Conservation (phyloP, 2,888 invertebrate species). For the Diogma glabrata region DNA sequence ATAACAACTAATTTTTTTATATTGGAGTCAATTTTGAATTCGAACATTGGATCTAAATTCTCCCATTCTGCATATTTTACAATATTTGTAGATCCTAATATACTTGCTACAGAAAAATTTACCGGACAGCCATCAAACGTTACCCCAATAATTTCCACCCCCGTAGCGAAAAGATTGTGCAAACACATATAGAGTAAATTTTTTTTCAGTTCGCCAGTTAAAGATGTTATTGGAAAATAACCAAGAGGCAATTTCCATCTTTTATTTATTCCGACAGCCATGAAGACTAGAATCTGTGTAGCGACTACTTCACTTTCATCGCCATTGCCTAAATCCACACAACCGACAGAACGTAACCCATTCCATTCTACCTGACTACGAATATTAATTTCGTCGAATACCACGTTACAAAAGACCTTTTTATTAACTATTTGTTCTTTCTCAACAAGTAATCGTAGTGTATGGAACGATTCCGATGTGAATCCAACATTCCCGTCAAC, state of each 20-base stretch:
- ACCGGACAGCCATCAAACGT: slow-evolving; percentile 19
- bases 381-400: no score
- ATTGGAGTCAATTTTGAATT: not conserved
- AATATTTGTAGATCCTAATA: slow-evolving; percentile 19
- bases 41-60: not conserved
- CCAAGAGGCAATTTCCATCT: slow-evolving; percentile 25
- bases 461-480: slow-evolving; percentile 17
- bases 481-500: slow-evolving; percentile 24
- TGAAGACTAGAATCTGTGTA: slow-evolving; percentile 21
- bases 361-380: slow-evolving; percentile 19
- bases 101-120: slow-evolving; percentile 12
- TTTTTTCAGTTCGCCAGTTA: not conserved
- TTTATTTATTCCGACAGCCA: slow-evolving; percentile 22
- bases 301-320: slow-evolving; percentile 9
- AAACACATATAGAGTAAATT: slow-evolving; percentile 14
- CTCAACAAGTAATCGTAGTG: slow-evolving; percentile 20
- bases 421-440: slow-evolving; percentile 14
- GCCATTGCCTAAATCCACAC: slow-evolving; percentile 5
- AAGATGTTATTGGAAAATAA: slow-evolving; percentile 22
- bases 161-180: slow-evolving; percentile 19
- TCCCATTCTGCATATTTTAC: slow-evolving; percentile 5
- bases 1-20: not conserved
- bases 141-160: slow-evolving; percentile 16
- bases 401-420: slow-evolving; percentile 19
- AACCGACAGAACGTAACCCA: slow-evolving; percentile 16